phyloP scores from a whole-genome alignment of 2,888 invertebrate genomes.

The Baronia brevicornis region DNA sequence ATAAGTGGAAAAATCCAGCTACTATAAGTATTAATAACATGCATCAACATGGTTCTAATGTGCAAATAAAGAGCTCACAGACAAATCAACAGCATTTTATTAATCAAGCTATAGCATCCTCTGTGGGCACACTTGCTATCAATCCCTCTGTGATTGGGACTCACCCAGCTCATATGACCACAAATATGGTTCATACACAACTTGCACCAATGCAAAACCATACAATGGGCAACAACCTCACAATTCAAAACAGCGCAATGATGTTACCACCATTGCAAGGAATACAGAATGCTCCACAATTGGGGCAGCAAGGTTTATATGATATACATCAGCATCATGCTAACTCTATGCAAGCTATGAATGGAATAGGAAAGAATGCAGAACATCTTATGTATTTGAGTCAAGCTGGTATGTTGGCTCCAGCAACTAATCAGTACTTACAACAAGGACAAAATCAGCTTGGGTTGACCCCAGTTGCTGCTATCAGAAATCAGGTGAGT shows the following conservation, averaged over 20 bases:
- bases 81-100: constrained; percentile 71
- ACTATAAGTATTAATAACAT: constrained; percentile 73
- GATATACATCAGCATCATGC: constrained; percentile 68
- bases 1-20: constrained; percentile 89
- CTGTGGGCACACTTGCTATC: constrained; percentile 63
- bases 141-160: constrained; percentile 67
- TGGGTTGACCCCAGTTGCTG: constrained; percentile 66
- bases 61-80: constrained; percentile 67
- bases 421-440: constrained; percentile 76
- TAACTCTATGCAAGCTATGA: constrained; percentile 68
- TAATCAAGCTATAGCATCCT: constrained; percentile 65
- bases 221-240: constrained; percentile 56
- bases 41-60: constrained; percentile 74
- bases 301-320: constrained; percentile 69
- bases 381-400: constrained; percentile 71
- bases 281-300: constrained; percentile 68
- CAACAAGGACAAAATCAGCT: constrained; percentile 79
- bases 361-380: constrained; percentile 67
- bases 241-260: constrained; percentile 65
- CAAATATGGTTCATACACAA: constrained; percentile 73
- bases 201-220: constrained; percentile 70
- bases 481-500: constrained; percentile 68
- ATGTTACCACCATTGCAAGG: constrained; percentile 68
- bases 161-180: constrained; percentile 62
- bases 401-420: constrained; percentile 73